These are phyloP conservation scores for Ecliptopera silaceata DNA, from an alignment of 2,888 invertebrate species.

Conservation along the genomic window DNA sequence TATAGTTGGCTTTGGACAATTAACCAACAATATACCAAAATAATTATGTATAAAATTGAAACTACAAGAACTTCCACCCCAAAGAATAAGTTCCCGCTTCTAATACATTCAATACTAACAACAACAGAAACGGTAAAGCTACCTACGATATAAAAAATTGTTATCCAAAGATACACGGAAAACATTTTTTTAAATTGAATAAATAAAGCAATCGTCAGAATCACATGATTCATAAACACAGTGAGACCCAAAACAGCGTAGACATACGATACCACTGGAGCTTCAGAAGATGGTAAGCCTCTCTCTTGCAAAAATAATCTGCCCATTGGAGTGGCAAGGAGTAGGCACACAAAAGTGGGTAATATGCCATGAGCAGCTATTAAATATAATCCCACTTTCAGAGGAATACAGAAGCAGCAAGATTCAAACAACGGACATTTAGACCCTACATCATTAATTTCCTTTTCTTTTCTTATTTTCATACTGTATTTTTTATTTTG, in stretches of 20 bases:
- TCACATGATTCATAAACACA: neutral
- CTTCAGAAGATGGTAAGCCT: conserved; percentile 38
- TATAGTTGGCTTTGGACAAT: conserved; percentile 43
- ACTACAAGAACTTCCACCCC: conserved; percentile 24
- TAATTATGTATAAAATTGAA: conserved; percentile 29
- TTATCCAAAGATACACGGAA: conserved; percentile 37
- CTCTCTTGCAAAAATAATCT: conserved; percentile 27
- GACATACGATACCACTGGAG: conserved; percentile 26
- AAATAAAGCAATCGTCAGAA: neutral
- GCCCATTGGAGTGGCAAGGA: conserved; percentile 35
- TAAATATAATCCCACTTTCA: conserved; percentile 37
- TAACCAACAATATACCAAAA: conserved; percentile 50
- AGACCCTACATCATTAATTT: neutral
- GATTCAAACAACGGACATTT: conserved; percentile 4
- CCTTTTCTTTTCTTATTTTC: neutral
- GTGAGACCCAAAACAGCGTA: conserved; percentile 30
- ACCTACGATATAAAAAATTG: conserved; percentile 39
- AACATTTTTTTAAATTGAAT: neutral
- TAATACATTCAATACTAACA: conserved; percentile 34
- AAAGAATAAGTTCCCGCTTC: conserved; percentile 19
- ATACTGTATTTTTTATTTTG: neutral
- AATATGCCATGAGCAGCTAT: conserved; percentile 46
- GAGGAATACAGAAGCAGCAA: conserved; percentile 42
- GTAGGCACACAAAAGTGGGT: conserved; percentile 40
- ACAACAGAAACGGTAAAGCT: conserved; percentile 36